Percentiles rank a stretch among this genome's conserved stretches.
Conservation (phyloP, 1,140 invertebrate genomes). For the Philotrypesis tridentata region DNA sequence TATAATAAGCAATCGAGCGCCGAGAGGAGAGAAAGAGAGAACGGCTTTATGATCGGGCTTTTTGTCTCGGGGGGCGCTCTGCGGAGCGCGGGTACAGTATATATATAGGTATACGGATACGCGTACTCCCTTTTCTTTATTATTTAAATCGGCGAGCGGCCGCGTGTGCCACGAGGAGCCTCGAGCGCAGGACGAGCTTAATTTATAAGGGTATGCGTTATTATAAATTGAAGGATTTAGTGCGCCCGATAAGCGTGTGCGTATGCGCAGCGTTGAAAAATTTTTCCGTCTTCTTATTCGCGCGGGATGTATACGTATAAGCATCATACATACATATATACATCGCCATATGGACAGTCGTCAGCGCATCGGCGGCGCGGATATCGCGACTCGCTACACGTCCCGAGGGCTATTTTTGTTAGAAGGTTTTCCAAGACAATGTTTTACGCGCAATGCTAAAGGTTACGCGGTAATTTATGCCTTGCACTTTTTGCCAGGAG, state of each 20-base stretch:
- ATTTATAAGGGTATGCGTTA: constrained; percentile 25
- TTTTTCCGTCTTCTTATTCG: not conserved
- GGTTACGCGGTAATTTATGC: too few relatives aligned
- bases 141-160: not conserved
- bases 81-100: too few relatives aligned
- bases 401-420: too few relatives aligned
- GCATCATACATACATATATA: too few relatives aligned
- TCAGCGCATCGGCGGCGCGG: too few relatives aligned
- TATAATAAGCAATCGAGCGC: constrained; percentile 26
- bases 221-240: constrained; percentile 27
- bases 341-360: too few relatives aligned
- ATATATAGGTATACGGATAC: too few relatives aligned
- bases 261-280: not conserved
- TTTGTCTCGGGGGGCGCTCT: not conserved
- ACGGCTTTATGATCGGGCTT: constrained; percentile 23
- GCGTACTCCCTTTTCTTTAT: constrained; percentile 17
- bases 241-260: not conserved
- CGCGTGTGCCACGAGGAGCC: not conserved
- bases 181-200: not conserved
- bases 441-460: too few relatives aligned
- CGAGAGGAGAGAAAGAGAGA: too few relatives aligned
- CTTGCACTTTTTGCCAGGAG: too few relatives aligned
- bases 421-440: too few relatives aligned
- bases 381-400: too few relatives aligned
- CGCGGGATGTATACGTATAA: not conserved